Evolutionary conservation across 2,797 vertebrate species (phyloP).

Genomic region (Takifugu ocellatus): DNA sequence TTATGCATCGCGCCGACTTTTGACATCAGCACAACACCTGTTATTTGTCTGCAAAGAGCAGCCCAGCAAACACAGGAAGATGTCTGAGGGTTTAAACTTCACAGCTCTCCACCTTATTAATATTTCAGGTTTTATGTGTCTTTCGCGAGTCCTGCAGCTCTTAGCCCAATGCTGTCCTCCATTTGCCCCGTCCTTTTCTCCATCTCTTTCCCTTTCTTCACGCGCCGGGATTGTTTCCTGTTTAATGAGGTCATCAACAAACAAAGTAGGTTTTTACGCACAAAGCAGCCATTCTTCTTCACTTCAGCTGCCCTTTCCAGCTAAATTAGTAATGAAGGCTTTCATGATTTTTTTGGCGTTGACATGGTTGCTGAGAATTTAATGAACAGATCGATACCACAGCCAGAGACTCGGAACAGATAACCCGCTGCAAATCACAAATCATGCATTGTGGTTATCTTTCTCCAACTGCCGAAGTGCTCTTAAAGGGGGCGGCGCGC

Average conservation of each 20-base stretch:
- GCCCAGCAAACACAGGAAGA: slow-evolving; percentile 48
- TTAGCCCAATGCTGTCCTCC: slow-evolving; percentile 11
- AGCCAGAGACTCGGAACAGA: background rate
- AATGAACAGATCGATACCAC: background rate
- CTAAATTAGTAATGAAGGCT: background rate
- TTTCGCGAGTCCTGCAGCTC: slow-evolving; percentile 29
- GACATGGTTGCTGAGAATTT: background rate
- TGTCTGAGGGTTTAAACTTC: slow-evolving; percentile 65
- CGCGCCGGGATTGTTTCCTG: background rate
- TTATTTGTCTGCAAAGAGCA: slow-evolving; percentile 60
- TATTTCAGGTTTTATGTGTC: slow-evolving; percentile 52
- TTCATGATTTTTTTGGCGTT: background rate
- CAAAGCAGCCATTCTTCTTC: too few relatives aligned
- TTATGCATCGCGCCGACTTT: slow-evolving; percentile 56
- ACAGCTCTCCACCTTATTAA: slow-evolving; percentile 50
- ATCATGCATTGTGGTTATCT: background rate
- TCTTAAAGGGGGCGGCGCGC: background rate
- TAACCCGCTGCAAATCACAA: background rate
- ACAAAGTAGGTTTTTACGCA: background rate
- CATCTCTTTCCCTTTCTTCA: slow-evolving; percentile 3
- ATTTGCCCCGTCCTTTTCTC: background rate
- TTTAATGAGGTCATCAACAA: background rate
- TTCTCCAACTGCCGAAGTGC: slow-evolving; percentile 7
- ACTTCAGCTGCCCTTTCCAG: background rate
- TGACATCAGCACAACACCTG: slow-evolving; percentile 41